A percentile compares a stretch with the other conserved stretches of the same genome.
Evolutionary conservation across 2,113 vertebrate genomes (phyloP).

Genomic region (Apteryx owenii): DNA sequence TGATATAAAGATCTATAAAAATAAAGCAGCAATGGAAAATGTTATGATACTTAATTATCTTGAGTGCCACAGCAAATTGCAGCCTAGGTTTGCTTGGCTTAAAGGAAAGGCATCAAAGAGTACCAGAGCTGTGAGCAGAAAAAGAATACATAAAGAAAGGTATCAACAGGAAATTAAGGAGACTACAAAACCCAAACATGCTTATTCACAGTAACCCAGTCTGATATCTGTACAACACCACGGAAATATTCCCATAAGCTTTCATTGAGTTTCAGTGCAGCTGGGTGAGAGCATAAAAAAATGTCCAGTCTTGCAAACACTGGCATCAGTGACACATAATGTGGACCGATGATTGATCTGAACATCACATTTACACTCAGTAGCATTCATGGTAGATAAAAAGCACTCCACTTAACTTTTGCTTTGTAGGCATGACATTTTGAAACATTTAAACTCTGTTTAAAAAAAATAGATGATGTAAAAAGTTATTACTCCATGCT

Average conservation of each 20-base stretch:
- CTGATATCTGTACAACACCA: background rate
- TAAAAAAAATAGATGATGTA: background rate
- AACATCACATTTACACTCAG: fast-evolving
- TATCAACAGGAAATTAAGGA: background rate
- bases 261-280: background rate
- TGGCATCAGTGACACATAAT: background rate
- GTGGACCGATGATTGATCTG: background rate
- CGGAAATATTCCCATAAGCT: background rate
- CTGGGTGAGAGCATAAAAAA: background rate
- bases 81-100: background rate
- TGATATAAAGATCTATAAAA: background rate
- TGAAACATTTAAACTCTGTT: background rate
- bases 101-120: background rate
- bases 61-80: background rate
- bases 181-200: background rate
- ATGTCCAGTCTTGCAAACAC: background rate
- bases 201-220: fast-evolving
- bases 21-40: background rate
- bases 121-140: background rate
- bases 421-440: background rate
- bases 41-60: background rate
- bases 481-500: background rate
- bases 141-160: background rate
- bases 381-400: background rate
- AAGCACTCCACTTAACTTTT: background rate